Percentiles rank a stretch among this genome's conserved stretches.
Conservation (phyloP, 2,888 invertebrate species). For the Amiota mariae region DNA sequence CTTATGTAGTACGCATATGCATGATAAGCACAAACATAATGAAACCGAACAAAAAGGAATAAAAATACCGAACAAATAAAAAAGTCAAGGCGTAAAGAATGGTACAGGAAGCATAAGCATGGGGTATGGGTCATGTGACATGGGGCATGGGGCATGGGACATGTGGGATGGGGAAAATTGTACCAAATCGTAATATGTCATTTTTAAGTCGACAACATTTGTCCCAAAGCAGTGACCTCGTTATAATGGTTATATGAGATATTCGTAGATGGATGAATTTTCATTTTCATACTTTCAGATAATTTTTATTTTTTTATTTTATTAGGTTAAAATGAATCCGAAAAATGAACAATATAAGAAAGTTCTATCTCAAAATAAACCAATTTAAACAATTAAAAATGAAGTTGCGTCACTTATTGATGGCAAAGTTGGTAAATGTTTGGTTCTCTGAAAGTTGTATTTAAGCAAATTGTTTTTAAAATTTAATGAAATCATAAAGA, state of each 20-base stretch:
- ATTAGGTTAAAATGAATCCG: too few relatives aligned
- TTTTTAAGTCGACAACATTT: conserved; percentile 69
- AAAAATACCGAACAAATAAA: neutral
- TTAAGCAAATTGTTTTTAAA: too few relatives aligned
- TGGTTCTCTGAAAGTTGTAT: too few relatives aligned
- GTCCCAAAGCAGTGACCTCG: conserved; percentile 65
- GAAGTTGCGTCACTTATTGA: too few relatives aligned
- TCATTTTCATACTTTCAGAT: too few relatives aligned
- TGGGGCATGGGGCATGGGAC: conserved; percentile 8
- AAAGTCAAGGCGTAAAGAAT: conserved; percentile 16
- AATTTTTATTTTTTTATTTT: too few relatives aligned
- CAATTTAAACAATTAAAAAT: too few relatives aligned
- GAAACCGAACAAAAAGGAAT: neutral
- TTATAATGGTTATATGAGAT: conserved; percentile 38
- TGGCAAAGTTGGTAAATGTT: too few relatives aligned
- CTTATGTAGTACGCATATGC: conserved; percentile 22
- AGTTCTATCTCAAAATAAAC: too few relatives aligned
- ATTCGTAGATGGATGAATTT: neutral
- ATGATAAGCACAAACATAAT: conserved; percentile 25
- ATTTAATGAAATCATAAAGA: too few relatives aligned
- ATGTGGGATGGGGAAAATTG: too few relatives aligned
- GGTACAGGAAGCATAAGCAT: conserved; percentile 17
- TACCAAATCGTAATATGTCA: conserved; percentile 35
- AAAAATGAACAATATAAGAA: too few relatives aligned
- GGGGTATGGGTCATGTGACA: neutral